phyloP scores from a whole-genome alignment of 2,888 invertebrate species.

The Thera britannica region DNA sequence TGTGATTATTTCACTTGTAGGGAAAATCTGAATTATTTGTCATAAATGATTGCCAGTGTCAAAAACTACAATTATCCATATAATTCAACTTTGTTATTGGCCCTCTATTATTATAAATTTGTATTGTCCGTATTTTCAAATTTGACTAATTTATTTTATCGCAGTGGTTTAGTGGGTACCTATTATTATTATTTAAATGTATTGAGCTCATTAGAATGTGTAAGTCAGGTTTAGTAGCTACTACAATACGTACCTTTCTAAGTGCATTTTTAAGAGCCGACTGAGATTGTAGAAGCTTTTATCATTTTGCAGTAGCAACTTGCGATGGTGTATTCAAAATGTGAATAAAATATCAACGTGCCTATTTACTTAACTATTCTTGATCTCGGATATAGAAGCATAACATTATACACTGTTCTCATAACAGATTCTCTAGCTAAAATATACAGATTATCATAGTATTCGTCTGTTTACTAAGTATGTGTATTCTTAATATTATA shows the following conservation, averaged over 20 bases:
- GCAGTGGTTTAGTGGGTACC: not conserved
- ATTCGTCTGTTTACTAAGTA: too few species aligned
- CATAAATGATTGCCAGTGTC: too few species aligned
- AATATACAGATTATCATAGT: too few species aligned
- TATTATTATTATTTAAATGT: constrained; percentile 6
- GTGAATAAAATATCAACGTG: constrained; percentile 47
- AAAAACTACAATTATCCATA: too few species aligned
- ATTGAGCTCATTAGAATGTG: constrained; percentile 33
- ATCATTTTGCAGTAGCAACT: constrained; percentile 66
- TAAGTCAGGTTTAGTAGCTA: constrained; percentile 51
- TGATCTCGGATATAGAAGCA: constrained; percentile 16
- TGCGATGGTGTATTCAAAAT: constrained; percentile 54
- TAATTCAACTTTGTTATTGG: not conserved
- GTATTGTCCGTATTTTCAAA: not conserved
- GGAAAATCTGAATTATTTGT: too few species aligned
- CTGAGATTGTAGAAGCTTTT: constrained; percentile 70
- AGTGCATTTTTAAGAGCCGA: constrained; percentile 71
- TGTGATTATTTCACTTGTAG: too few species aligned
- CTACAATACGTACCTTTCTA: constrained; percentile 53
- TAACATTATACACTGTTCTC: not conserved
- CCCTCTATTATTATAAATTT: not conserved
- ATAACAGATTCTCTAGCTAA: not conserved
- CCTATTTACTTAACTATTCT: constrained; percentile 45
- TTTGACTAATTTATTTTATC: not conserved
- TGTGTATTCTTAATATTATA: not conserved